These are phyloP conservation scores for Napeogenes inachia DNA, from an alignment of 2,888 invertebrate genomes.

Conservation along the genomic window DNA sequence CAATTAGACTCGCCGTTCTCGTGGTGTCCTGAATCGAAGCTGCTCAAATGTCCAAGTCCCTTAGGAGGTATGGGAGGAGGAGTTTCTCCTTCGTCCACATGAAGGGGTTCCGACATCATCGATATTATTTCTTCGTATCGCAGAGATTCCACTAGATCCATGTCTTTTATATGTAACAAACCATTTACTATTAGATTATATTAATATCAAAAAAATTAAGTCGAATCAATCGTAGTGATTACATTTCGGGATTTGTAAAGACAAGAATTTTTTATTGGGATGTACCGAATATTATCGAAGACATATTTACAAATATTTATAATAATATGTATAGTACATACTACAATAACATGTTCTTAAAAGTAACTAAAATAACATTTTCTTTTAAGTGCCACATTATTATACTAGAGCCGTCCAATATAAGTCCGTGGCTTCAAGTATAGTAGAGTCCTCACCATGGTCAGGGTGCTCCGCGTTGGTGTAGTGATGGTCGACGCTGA, in stretches of 20 bases:
- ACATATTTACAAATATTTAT: too few species aligned
- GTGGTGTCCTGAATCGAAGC: constrained; percentile 69
- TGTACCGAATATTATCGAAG: too few species aligned
- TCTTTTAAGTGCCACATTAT: too few species aligned
- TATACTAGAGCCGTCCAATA: too few species aligned
- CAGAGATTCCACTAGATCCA: constrained; percentile 64
- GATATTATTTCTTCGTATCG: constrained; percentile 72
- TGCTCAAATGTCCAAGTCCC: constrained; percentile 66
- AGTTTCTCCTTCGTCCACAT: constrained; percentile 61
- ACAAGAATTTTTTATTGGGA: too few species aligned
- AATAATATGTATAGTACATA: too few species aligned
- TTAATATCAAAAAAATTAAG: neutral
- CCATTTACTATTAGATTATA: neutral
- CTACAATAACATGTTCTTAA: too few species aligned
- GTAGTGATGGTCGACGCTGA: constrained; percentile 65
- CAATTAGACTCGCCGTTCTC: constrained; percentile 69
- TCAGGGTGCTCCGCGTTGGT: constrained; percentile 58
- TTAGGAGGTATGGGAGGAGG: constrained; percentile 72
- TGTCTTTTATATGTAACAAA: constrained; percentile 43
- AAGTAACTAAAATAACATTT: too few species aligned
- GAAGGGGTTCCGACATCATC: constrained; percentile 66
- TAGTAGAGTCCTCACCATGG: constrained; percentile 37
- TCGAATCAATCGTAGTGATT: too few species aligned
- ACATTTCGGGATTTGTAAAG: too few species aligned
- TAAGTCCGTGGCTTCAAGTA: neutral